Base-by-base conservation (phyloP, 2,888 invertebrate genomes). In the Drosophila prostipennis region DNA sequence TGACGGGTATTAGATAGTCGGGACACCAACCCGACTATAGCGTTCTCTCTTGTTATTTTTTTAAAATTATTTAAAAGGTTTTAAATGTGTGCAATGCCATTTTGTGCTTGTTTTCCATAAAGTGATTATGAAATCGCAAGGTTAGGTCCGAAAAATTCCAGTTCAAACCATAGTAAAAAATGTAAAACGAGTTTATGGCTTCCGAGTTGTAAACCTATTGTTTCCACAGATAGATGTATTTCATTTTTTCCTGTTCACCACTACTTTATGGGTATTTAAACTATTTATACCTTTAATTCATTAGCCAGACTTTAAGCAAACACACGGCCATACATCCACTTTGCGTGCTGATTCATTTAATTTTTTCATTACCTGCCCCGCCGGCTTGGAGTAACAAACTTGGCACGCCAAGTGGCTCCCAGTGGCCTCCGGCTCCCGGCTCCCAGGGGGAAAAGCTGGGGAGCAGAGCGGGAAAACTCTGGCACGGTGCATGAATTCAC, bases 261-360 rank as follows among this genome's bases (percentile, higher is more conserved):
- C 1, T 5, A 26, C 29, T 29, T 32, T 14, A 16, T 32, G 43
- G 39, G 56, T 19, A 23, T 13, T 71, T 51, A 34, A 68, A 51
- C 26, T 39, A 68, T 51, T 68, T 59, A 56, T 55, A 53, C 48
- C 39, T 63, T 46, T 71, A 55, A 74, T 69, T 56, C 55, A 67
- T 69, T 59, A 52, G 75, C 34, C 52, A 5, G 42, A 23, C 39
- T 53, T 54, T 55, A 14, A 36, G 39, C 46, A n/a, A 48, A 60
- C 75, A 74, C 76, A 76, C 77, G 78, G 72, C 10, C 58, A 77
- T 26, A 61, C 58, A 57, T 61, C 40, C 64, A 26, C 56, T 43
- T 80, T 72, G 87, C 82, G 84, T 88, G 89, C 63, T 42, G 19
- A 51, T 63, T 83, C 80, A 88, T 83, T 80, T 83, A 84, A 86